Conservation (phyloP, 2,113 vertebrate species). For the Anarrhichthys ocellatus region DNA sequence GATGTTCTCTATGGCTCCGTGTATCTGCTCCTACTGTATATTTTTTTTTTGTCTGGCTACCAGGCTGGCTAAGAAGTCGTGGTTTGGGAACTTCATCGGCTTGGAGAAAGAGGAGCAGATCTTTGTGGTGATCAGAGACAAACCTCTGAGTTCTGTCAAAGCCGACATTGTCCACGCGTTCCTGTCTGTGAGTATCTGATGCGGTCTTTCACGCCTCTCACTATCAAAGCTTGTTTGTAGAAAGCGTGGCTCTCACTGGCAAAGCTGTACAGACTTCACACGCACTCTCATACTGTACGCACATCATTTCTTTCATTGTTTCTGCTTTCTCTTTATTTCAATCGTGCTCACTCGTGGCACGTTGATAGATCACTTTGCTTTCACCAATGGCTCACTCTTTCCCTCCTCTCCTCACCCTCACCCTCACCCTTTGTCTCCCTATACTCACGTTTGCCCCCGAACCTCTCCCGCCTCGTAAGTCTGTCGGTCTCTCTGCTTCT, state of each 20-base stretch:
- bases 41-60: slow-evolving; percentile 17
- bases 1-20: slow-evolving; percentile 3
- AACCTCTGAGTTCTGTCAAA: slow-evolving; percentile 94
- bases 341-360: slow-evolving; percentile 64
- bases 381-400: slow-evolving; percentile 77
- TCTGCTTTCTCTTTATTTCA: slow-evolving; percentile 59
- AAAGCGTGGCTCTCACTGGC: slow-evolving; percentile 63
- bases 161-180: slow-evolving; percentile 95
- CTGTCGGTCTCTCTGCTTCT: slow-evolving; percentile 78
- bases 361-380: slow-evolving; percentile 68
- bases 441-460: slow-evolving; percentile 70
- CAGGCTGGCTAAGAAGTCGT: slow-evolving; percentile 93
- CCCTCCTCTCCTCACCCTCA: slow-evolving; percentile 77
- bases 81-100: slow-evolving; percentile 96
- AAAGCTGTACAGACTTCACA: slow-evolving; percentile 33
- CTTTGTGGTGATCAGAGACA: slow-evolving; percentile 93
- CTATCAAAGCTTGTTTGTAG: slow-evolving; percentile 32
- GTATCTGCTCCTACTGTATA: slow-evolving; percentile 2
- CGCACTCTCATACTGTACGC: slow-evolving; percentile 44
- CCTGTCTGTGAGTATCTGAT: slow-evolving; percentile 88
- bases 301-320: slow-evolving; percentile 66
- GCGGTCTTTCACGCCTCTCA: slow-evolving; percentile 28
- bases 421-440: slow-evolving; percentile 68
- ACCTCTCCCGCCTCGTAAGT: slow-evolving; percentile 77
- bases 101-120: slow-evolving; percentile 96